These are phyloP conservation scores for Pteromalus puparum DNA, from an alignment of 1,140 invertebrate species.

Conservation along the genomic window DNA sequence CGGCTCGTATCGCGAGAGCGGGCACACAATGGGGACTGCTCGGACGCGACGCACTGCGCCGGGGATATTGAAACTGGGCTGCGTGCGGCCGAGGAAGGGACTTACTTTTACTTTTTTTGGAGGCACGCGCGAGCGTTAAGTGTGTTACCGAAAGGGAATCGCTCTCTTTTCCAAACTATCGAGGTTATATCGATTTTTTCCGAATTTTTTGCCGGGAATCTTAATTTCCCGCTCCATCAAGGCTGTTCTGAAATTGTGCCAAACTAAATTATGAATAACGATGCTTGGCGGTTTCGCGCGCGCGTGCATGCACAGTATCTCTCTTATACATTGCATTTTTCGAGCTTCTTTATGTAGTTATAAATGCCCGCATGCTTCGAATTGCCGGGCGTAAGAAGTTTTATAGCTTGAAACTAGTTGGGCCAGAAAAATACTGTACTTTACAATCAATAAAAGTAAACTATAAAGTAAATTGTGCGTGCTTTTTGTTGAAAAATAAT, in stretches of 20 bases:
- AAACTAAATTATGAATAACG: not conserved
- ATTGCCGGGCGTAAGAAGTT: not conserved
- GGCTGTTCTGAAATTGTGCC: not conserved
- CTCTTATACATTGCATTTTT: not conserved
- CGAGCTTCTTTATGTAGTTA: not conserved
- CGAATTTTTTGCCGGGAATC: not conserved
- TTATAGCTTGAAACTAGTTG: not conserved
- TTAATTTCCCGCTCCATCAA: not conserved
- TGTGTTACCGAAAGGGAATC: conserved; percentile 7
- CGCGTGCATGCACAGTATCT: not conserved
- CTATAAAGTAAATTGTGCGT: not conserved
- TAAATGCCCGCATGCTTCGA: not conserved
- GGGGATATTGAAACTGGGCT: conserved; percentile 35
- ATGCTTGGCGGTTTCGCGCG: not conserved
- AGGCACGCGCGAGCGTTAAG: not conserved
- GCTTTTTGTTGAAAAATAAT: not conserved
- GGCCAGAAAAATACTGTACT: not conserved
- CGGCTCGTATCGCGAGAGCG: not conserved
- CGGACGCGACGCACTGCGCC: not conserved
- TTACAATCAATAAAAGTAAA: not conserved
- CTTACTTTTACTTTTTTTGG: conserved; percentile 39
- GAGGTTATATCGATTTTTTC: not conserved
- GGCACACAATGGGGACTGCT: not conserved
- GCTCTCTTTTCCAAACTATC: not conserved
- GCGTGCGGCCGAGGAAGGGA: not conserved